Conservation (phyloP, 2,797 vertebrate species). For the Uromys caudimaculatus region DNA sequence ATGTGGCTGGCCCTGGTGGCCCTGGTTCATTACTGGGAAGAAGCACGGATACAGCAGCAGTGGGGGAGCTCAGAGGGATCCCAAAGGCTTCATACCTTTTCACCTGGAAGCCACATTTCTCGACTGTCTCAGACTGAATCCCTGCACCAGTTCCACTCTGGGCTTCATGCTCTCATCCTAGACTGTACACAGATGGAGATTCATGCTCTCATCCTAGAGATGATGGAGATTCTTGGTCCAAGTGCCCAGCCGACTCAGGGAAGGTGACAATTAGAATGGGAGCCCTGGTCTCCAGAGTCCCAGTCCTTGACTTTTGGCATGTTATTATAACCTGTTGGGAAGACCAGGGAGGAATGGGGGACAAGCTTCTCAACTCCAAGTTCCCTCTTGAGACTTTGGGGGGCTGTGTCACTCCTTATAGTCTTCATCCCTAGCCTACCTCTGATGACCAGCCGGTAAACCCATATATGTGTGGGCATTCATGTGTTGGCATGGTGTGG, state of each 20-base stretch:
- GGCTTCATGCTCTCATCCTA: background rate
- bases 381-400: background rate
- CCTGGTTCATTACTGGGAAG: constrained; percentile 65
- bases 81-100: constrained; percentile 48
- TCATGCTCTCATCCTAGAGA: background rate
- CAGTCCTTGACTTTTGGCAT: background rate
- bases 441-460: background rate
- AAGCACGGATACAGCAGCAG: background rate
- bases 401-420: background rate
- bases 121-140: background rate
- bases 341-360: background rate
- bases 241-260: background rate
- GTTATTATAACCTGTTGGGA: background rate
- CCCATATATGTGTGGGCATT: fast-evolving
- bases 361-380: fast-evolving
- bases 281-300: background rate
- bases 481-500: no score
- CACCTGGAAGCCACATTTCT: constrained; percentile 48
- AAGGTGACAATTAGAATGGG: background rate
- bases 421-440: background rate
- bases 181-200: background rate
- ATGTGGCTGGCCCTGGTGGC: background rate
- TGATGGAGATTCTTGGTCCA: background rate
- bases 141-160: background rate
- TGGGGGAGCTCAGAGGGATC: background rate